Evolutionary conservation across 2,888 invertebrate species (phyloP).

Genomic region (Cheilosia variabilis): DNA sequence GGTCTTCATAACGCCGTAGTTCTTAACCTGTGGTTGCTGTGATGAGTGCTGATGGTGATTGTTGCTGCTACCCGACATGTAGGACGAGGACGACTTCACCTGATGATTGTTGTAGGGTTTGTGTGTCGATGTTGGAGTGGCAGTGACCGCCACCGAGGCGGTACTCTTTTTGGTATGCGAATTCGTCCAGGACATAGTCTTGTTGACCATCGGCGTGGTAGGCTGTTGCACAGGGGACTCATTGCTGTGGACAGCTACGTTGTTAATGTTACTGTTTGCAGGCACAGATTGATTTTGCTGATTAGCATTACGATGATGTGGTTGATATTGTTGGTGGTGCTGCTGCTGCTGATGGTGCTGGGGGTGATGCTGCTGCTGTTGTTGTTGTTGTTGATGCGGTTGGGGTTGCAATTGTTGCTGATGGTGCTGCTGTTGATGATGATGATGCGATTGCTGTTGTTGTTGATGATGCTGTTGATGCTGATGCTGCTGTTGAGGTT

Average conservation of each 20-base stretch:
- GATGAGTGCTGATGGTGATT: constrained; percentile 64
- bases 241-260: constrained; percentile 62
- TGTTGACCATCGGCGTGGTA: constrained; percentile 75
- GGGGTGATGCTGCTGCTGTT: constrained; percentile 78
- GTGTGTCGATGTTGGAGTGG: constrained; percentile 84
- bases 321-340: constrained; percentile 74
- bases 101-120: constrained; percentile 81
- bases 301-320: constrained; percentile 75
- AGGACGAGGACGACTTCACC: constrained; percentile 83
- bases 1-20: constrained; percentile 81
- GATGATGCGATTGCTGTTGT: constrained; percentile 45
- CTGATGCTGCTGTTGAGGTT: constrained; percentile 49
- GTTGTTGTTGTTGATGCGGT: constrained; percentile 75
- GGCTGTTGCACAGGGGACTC: constrained; percentile 57
- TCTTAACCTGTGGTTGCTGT: constrained; percentile 82
- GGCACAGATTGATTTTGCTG: constrained; percentile 69
- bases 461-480: constrained; percentile 50
- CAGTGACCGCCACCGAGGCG: constrained; percentile 82
- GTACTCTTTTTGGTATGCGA: constrained; percentile 82
- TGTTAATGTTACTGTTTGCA: constrained; percentile 48
- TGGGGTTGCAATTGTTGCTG: constrained; percentile 76
- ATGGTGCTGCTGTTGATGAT: constrained; percentile 73
- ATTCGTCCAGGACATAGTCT: constrained; percentile 84
- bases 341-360: constrained; percentile 77
- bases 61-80: constrained; percentile 80